These are phyloP conservation scores for Myotis myotis DNA, from an alignment of 2,797 vertebrate species.

Conservation along the genomic window DNA sequence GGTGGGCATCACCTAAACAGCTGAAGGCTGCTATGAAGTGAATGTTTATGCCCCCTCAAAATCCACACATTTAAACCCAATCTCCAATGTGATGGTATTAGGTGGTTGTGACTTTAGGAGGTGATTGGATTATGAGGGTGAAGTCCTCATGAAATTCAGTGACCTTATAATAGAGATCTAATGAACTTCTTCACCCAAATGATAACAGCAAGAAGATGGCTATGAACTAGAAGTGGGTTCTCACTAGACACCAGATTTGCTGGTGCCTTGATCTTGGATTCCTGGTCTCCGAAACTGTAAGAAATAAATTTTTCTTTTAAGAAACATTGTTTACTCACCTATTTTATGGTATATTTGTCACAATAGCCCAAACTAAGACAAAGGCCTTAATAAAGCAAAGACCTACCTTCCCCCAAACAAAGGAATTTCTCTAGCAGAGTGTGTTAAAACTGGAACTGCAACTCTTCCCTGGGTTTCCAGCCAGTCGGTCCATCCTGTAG, in stretches of 20 bases:
- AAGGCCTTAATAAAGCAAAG: background rate
- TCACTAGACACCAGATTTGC: too few relatives aligned
- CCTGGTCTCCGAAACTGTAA: background rate
- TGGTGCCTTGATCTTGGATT: background rate
- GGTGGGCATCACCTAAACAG: background rate
- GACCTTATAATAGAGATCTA: background rate
- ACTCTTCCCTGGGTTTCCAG: background rate
- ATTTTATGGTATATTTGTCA: background rate
- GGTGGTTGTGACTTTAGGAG: background rate
- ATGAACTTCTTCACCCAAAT: background rate
- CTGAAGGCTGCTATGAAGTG: background rate
- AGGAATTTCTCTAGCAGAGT: background rate
- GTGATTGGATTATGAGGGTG: background rate
- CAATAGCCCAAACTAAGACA: background rate
- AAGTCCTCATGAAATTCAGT: background rate
- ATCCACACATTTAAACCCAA: background rate
- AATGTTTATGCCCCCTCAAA: background rate
- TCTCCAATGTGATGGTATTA: background rate
- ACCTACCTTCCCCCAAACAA: background rate
- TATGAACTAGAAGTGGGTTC: background rate
- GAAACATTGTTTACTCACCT: background rate
- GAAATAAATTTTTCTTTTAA: background rate
- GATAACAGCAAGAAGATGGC: background rate
- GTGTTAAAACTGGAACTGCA: background rate
- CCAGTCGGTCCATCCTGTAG: background rate